These are phyloP conservation scores for Melipona bicolor DNA, from an alignment of 2,888 invertebrate species.

Conservation along the genomic window DNA sequence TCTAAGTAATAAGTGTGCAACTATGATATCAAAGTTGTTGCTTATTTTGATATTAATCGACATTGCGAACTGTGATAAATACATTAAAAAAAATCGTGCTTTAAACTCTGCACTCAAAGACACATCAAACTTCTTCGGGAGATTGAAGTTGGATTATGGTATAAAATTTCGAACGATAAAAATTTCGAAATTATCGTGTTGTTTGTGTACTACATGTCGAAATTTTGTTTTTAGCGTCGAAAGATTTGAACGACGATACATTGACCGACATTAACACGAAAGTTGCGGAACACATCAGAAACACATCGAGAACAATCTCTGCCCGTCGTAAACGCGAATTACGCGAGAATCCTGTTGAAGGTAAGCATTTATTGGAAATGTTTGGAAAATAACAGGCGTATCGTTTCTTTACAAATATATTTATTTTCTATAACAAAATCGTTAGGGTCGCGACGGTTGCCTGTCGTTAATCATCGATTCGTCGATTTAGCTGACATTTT, in stretches of 20 bases:
- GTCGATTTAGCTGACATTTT: constrained; percentile 42
- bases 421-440: not conserved
- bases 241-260: constrained; percentile 17
- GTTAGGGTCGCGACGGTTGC: not conserved
- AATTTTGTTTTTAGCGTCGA: constrained; percentile 44
- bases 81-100: not conserved
- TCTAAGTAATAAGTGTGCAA: constrained; percentile 8
- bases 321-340: constrained; percentile 57
- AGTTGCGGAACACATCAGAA: constrained; percentile 54
- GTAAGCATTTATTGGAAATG: constrained; percentile 34
- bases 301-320: constrained; percentile 36
- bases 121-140: constrained; percentile 65
- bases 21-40: constrained; percentile 45
- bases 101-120: constrained; percentile 56
- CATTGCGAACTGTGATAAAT: constrained; percentile 12
- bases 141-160: constrained; percentile 69
- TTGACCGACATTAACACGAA: constrained; percentile 54
- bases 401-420: constrained; percentile 13
- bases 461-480: constrained; percentile 15
- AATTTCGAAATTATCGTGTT: not conserved
- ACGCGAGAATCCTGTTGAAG: constrained; percentile 15
- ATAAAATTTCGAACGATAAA: constrained; percentile 20
- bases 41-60: constrained; percentile 47
- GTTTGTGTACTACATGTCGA: not conserved
- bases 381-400: constrained; percentile 2